These are phyloP conservation scores for Zoanthus sansibaricus DNA, from an alignment of 92 coral and sea anemone genomes.

Conservation along the genomic window DNA sequence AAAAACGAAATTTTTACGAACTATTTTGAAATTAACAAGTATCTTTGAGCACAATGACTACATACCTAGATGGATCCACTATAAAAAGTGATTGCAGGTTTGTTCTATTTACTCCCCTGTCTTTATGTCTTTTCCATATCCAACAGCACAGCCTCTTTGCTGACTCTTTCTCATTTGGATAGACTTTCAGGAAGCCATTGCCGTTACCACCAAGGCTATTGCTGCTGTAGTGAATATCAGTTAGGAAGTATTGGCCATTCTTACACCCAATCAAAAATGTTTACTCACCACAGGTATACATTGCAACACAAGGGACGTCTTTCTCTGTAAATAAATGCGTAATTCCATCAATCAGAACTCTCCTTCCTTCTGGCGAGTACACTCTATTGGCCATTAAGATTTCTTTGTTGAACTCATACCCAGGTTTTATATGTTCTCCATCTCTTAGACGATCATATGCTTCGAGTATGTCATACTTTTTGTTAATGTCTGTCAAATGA, in stretches of 20 bases:
- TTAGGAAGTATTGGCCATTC: slow-evolving; percentile 1
- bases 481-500: slow-evolving; percentile 40
- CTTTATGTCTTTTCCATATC: slow-evolving; percentile 66
- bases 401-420: slow-evolving; percentile 57
- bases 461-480: slow-evolving; percentile 55
- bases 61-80: slow-evolving; percentile 31
- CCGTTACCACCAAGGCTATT: neutral
- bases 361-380: slow-evolving; percentile 59
- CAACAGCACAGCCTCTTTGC: slow-evolving; percentile 55
- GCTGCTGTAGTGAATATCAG: neutral
- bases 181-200: slow-evolving; percentile 63
- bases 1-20: neutral
- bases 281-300: neutral
- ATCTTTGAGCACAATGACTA: neutral
- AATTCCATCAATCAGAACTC: neutral
- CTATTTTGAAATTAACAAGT: neutral
- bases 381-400: slow-evolving; percentile 37
- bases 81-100: slow-evolving; percentile 55
- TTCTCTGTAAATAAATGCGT: neutral
- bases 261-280: slow-evolving; percentile 3
- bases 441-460: slow-evolving; percentile 50
- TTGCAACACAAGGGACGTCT: slow-evolving; percentile 8
- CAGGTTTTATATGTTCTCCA: slow-evolving; percentile 31
- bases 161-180: slow-evolving; percentile 46
- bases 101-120: slow-evolving; percentile 54